Base-by-base conservation (phyloP, 92 coral and sea anemone species). In the Bergia puertoricense region DNA sequence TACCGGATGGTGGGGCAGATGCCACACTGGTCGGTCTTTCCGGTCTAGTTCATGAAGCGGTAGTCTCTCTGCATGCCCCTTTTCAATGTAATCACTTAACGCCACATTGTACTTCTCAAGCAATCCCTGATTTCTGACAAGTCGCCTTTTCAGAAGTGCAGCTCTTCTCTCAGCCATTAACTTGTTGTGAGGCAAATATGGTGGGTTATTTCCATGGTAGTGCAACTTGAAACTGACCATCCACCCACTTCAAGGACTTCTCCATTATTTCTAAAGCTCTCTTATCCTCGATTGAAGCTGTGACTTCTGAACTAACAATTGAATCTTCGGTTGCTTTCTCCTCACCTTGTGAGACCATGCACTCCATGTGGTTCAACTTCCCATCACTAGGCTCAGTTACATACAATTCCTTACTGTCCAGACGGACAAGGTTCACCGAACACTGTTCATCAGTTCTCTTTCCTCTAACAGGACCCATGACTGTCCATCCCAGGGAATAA, bases 1-100 rank as follows among this genome's bases (percentile, higher is more conserved):
- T 7, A 90, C 93, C 1, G 93, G 93, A 65, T 92, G 91, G 78
- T 92, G 89, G 13, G 93, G 91, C 7, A 92, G 88, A 86, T 90
- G 88, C 93, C 94, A 92, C 7, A 86, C 71, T 20, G 94, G 86
- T 82, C 72, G n/a, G 54, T 85, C 90, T 2, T 39, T 45, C 11
- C 48, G 56, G 46, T 79, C 15, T 10, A 92, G 82, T 79, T 90
- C 89, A n/a, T 91, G 90, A 7, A 74, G 56, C 5, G 92, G 92
- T 22, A 93, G 79, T 71, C 69, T 93, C 71, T 81, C 80, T 14
- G 93, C 96, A 44, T 93, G 89, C 2, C 94, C 96, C 44, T 89
- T 78, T 18, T 54, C 86, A 43, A 93, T 82, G 88, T 93, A 93
- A 39, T 93, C 93, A 48, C 23, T 13, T 90, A 86, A 86, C 15